phyloP scores from a whole-genome alignment of 2,113 vertebrate genomes.

The Ameiurus melas region DNA sequence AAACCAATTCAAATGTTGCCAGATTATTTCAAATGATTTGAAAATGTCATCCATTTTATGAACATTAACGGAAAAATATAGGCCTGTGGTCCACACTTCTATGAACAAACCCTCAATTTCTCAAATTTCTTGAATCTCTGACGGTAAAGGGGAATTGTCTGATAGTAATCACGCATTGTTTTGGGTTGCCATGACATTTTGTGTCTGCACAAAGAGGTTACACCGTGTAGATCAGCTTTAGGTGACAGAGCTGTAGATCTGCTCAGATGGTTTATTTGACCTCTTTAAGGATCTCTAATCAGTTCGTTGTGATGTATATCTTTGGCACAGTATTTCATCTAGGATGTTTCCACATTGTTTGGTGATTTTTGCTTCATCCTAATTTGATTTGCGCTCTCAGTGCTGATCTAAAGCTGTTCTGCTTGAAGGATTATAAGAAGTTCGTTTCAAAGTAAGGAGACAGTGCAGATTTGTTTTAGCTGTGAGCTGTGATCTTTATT shows the following conservation, averaged over 20 bases:
- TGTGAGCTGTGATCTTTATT: neutral
- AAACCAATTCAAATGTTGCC: neutral
- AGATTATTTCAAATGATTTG: neutral
- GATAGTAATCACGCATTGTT: neutral
- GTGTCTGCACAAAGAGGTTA: neutral
- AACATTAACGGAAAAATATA: neutral
- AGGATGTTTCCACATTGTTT: neutral
- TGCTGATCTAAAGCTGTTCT: neutral
- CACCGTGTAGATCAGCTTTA: neutral
- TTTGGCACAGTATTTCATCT: neutral
- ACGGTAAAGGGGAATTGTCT: neutral
- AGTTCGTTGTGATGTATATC: neutral
- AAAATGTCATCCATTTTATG: neutral
- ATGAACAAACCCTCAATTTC: neutral
- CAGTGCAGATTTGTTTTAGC: slow-evolving; percentile 3
- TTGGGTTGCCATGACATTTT: neutral
- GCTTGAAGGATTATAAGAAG: neutral
- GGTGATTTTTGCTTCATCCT: neutral
- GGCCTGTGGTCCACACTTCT: neutral
- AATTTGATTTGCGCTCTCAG: neutral
- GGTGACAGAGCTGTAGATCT: neutral
- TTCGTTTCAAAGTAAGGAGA: slow-evolving; percentile 16
- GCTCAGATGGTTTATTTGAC: neutral
- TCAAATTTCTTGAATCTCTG: neutral
- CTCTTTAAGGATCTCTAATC: neutral